Base-by-base conservation (phyloP, 2,113 vertebrate species). In the Corythoichthys intestinalis region DNA sequence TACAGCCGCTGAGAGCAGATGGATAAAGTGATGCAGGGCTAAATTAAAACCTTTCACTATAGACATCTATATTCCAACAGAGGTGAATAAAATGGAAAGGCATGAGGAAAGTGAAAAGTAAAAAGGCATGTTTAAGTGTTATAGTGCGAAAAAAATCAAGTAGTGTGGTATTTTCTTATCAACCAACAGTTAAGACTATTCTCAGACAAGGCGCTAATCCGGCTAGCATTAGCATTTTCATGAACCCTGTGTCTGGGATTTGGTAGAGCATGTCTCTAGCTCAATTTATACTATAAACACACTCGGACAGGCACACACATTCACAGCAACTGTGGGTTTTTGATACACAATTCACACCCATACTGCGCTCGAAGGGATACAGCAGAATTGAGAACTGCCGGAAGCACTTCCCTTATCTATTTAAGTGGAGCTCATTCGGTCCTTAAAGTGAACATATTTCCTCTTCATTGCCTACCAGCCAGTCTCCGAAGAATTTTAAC, bases 191-290 rank as follows among this genome's bases (percentile, higher is more conserved):
- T 65, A 49, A 74, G 66, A 85, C 80, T 85, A 83, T 85, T 81
- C 74, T 74, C 63, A 79, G 80, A 83, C 75, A 75, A 72, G 60
- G 72, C 71, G 64, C 71, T 88, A 89, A 92, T 91, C 90, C 79
- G 69, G 75, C 84, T 83, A 85, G 75, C 85, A 90, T 92, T 91
- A 90, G 86, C 89, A 91, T 92, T 91, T 92, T 92, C 90, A 92
- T 91, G 86, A 88, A 85, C 83, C 77, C 73, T 84, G 82, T 86
- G 82, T 85, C 83, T 80, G 34, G 79, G 65, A 86, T 72, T 86
- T 87, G 88, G 86, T 76, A 82, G 91, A 89, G 86, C 90, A 90
- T 91, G 90, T 90, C 89, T 87, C 83, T 67, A 77, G 79, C 87
- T 86, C 81, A 85, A 89, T 90, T 78, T 73, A 56, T 76, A 72